Evolutionary conservation across 2,888 invertebrate genomes (phyloP).

Genomic region (Euclidia mi): DNA sequence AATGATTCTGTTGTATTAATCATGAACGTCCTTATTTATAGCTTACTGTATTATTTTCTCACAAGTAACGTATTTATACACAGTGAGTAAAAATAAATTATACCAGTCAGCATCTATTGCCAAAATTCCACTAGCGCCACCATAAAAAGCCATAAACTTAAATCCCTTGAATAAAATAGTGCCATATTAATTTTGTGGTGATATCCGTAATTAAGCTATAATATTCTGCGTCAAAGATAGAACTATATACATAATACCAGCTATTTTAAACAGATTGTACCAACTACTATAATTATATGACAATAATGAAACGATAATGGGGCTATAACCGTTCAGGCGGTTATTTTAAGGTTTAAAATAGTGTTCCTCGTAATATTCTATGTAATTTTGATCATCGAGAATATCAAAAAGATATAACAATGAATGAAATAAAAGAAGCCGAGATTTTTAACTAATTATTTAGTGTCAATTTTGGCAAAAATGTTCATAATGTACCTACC

Average conservation of each 20-base stretch:
- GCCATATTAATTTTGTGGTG: no score
- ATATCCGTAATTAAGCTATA: background rate
- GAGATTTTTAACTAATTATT: constrained; percentile 3
- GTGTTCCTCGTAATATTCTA: constrained; percentile 16
- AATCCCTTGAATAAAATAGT: no score
- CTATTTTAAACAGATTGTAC: constrained; percentile 4
- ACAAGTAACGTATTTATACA: no score
- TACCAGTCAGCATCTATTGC: no score
- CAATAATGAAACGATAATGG: constrained; percentile 21
- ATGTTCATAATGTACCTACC: background rate
- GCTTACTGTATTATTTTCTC: no score
- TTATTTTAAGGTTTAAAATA: constrained; percentile 42
- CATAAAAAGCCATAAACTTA: no score
- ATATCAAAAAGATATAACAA: constrained; percentile 44
- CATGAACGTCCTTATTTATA: no score
- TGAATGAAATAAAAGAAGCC: constrained; percentile 19
- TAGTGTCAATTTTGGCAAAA: background rate
- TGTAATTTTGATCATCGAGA: constrained; percentile 32
- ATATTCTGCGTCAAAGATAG: background rate
- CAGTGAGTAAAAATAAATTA: no score
- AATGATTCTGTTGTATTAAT: no score
- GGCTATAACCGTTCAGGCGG: constrained; percentile 23
- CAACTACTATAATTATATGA: constrained; percentile 8
- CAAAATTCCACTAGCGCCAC: no score
- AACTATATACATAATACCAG: constrained; percentile 7